Evolutionary conservation across 2,113 vertebrate genomes (phyloP), one percentile per base, ranked within the genome.

Genomic region (Cololabis saira): DNA sequence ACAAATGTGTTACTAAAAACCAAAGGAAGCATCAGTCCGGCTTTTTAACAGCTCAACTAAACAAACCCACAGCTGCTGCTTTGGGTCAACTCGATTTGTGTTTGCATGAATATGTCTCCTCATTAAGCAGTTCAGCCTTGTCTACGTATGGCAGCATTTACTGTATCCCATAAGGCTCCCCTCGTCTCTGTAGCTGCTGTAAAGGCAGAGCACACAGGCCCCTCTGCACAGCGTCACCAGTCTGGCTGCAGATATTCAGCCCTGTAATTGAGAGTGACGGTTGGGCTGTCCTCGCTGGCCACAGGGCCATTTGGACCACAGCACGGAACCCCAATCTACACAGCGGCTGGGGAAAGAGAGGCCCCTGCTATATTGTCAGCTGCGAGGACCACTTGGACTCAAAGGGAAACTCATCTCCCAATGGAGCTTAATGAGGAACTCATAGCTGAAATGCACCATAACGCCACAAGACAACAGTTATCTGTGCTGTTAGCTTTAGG

Each of bases 251-350:
- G 75, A 80, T 81, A 92, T 92, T 91, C 90, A 89, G 74, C 73
- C 63, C 74, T 53, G 78, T 93, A 93, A 93, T 93, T 93, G 87
- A 88, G 84, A 83, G 78, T 91, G 92, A 92, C 86, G 84, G 83
- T 78, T 87, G 84, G 82, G 86, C 88, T 64, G 84, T 91, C 86
- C 89, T 85, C 68, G 47, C 81, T 72, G 53, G 63, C 72, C 82
- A 57, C 47, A 2, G 80, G 68, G 81, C 81, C 59, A 50, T 79
- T 89, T 56, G 83, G 74, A 86, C 80, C 50, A 69, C 71, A 22
- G 78, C 89, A 82, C 60, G 82, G 87, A 90, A 90, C 89, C 79
- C 71, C 61, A 83, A 85, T 85, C 82, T 75, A 57, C 67, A 69
- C 80, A 71, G 76, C 48, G 69, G 83, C 72, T 22, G 73, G 87